phyloP scores from a whole-genome alignment of 2,113 vertebrate species.

The Poecilia latipinna region DNA sequence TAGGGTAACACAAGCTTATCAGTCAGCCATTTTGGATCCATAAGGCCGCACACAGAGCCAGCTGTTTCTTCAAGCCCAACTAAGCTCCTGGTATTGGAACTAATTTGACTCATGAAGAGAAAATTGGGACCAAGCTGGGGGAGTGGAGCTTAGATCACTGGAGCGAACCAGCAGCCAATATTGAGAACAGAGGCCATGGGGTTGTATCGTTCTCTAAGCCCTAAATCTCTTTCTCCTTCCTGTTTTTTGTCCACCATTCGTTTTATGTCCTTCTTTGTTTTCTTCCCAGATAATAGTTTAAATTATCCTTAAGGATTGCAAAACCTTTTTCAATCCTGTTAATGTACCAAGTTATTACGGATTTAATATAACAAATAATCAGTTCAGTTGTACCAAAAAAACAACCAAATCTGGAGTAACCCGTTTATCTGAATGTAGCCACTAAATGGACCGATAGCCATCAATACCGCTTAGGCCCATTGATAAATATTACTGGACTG shows the following conservation, averaged over 20 bases:
- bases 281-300: neutral
- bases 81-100: conserved; percentile 72
- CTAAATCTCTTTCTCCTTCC: conserved; percentile 7
- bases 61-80: conserved; percentile 70
- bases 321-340: neutral
- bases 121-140: conserved; percentile 54
- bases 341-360: neutral
- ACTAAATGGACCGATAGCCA: neutral
- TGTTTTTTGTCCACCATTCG: neutral
- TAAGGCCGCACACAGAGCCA: conserved; percentile 66
- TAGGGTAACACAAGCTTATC: conserved; percentile 18
- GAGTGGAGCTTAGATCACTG: conserved; percentile 67
- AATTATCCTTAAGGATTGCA: neutral
- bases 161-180: conserved; percentile 53
- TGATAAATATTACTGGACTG: too few species aligned
- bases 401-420: neutral
- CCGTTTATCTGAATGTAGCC: neutral
- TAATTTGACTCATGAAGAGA: conserved; percentile 69
- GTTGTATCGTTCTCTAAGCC: conserved; percentile 41
- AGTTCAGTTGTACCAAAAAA: neutral
- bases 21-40: conserved; percentile 62
- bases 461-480: too few species aligned
- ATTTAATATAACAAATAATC: neutral
- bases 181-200: conserved; percentile 19
- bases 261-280: neutral